Conservation (phyloP, 1,140 invertebrate species). For the Anoplophora glabripennis region DNA sequence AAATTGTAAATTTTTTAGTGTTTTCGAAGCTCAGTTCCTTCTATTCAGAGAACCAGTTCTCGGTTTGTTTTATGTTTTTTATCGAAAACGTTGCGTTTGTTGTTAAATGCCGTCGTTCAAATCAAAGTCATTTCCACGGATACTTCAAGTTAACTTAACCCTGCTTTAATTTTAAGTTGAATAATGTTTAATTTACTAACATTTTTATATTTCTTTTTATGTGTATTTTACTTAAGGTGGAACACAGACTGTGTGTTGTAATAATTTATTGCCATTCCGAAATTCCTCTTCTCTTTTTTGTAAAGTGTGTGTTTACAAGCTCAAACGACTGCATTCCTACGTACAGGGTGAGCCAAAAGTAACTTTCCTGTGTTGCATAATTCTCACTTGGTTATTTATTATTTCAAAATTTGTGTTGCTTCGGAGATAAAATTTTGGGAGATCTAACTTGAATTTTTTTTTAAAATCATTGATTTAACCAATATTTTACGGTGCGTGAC, state of each 20-base stretch:
- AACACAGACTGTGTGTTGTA: constrained; percentile 1
- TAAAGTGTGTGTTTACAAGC: constrained; percentile 15
- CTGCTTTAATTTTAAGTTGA: constrained; percentile 23
- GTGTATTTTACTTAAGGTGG: constrained; percentile 1
- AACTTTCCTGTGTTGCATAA: too few species aligned
- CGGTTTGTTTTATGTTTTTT: constrained; percentile 2
- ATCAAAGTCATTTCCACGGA: neutral
- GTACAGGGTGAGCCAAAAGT: neutral
- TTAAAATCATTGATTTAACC: too few species aligned
- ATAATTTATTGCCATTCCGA: constrained; percentile 27
- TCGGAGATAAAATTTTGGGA: too few species aligned
- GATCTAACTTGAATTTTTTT: too few species aligned
- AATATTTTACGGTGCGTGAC: too few species aligned
- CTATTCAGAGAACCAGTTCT: neutral
- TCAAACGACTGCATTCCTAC: constrained; percentile 32
- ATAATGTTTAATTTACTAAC: constrained; percentile 30
- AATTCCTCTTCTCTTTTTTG: constrained; percentile 8
- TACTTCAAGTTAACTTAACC: constrained; percentile 10
- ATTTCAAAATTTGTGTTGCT: too few species aligned
- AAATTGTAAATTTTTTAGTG: constrained; percentile 1
- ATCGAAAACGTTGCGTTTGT: neutral
- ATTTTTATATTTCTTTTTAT: constrained; percentile 8
- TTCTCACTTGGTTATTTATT: too few species aligned
- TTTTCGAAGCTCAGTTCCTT: constrained; percentile 17
- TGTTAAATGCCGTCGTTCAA: neutral